Percentiles rank a stretch among this genome's conserved stretches.
phyloP scores from a whole-genome alignment of 1,140 invertebrate species.

The Rhagoletis pomonella region DNA sequence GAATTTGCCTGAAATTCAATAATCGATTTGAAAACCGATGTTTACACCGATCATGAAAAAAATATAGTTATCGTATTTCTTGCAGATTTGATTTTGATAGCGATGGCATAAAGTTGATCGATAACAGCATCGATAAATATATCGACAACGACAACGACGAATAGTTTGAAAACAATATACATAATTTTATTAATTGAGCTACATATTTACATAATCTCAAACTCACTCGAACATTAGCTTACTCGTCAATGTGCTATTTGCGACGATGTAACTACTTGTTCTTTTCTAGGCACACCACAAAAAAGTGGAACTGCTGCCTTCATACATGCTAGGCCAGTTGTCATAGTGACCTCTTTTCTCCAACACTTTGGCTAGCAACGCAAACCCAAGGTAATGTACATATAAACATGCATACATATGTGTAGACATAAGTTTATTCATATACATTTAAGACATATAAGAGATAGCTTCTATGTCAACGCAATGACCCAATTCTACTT shows the following conservation, averaged over 20 bases:
- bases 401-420: background rate
- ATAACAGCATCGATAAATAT: too few species aligned
- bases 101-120: too few species aligned
- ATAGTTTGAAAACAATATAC: too few species aligned
- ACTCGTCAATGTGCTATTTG: background rate
- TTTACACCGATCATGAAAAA: too few species aligned
- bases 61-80: too few species aligned
- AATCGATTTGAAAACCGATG: too few species aligned
- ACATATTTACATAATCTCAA: too few species aligned
- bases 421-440: background rate
- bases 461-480: background rate
- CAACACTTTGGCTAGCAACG: background rate
- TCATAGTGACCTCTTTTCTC: constrained; percentile 23
- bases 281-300: background rate
- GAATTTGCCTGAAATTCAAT: too few species aligned
- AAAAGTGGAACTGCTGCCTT: background rate
- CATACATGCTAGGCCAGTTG: background rate
- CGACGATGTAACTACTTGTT: background rate
- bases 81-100: too few species aligned
- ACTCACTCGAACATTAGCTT: background rate
- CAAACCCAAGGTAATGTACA: background rate
- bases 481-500: constrained; percentile 34
- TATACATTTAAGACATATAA: background rate
- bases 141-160: too few species aligned
- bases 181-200: too few species aligned